phyloP scores from a whole-genome alignment of 2,113 vertebrate species.

The Lamprologus ornatipinnis region DNA sequence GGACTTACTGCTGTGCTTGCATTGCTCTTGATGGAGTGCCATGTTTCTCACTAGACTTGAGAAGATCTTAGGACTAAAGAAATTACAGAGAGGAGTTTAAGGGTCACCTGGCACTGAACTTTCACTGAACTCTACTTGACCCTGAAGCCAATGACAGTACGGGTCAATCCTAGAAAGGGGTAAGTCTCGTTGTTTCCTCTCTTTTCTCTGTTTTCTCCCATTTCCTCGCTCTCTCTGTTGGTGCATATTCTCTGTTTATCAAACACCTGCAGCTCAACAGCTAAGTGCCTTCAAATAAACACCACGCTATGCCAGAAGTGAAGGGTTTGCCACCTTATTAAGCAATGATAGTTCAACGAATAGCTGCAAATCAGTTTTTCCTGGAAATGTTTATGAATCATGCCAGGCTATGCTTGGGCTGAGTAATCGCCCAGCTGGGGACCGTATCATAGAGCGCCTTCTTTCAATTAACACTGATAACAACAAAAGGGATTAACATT shows the following conservation, averaged over 20 bases:
- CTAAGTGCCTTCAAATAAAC: slow-evolving; percentile 14
- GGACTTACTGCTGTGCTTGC: background rate
- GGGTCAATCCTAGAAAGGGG: background rate
- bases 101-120: slow-evolving; percentile 6
- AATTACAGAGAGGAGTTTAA: background rate
- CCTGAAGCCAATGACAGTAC: background rate
- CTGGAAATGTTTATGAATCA: slow-evolving; percentile 47
- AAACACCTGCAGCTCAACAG: background rate
- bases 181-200: background rate
- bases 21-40: background rate
- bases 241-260: background rate
- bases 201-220: background rate
- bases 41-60: background rate
- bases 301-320: background rate
- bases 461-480: slow-evolving; percentile 60
- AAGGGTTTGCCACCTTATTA: slow-evolving; percentile 11
- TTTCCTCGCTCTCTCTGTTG: background rate
- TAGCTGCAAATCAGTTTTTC: slow-evolving; percentile 17
- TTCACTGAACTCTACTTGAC: slow-evolving; percentile 23
- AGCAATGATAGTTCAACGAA: slow-evolving; percentile 21
- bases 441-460: slow-evolving; percentile 46
- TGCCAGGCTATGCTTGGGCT: slow-evolving; percentile 7
- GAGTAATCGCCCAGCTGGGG: slow-evolving; percentile 47
- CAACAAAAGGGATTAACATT: slow-evolving; percentile 50
- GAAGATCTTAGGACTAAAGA: background rate